Evolutionary conservation across 64 coral and sea anemone genomes (phyloP), one percentile per base, ranked within the genome.

Genomic region (Montipora capricornis): DNA sequence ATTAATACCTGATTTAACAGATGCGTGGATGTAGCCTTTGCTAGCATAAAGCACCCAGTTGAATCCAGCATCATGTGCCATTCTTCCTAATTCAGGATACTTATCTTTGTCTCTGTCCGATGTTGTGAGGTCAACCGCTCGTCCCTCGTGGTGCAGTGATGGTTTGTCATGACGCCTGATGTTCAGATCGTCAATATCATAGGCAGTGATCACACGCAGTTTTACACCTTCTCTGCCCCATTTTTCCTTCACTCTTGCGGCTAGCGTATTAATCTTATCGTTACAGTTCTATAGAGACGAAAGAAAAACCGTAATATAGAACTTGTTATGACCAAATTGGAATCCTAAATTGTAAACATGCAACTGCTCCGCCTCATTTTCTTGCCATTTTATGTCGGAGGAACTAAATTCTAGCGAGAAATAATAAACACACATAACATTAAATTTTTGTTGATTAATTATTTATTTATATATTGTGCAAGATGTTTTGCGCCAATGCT

Each of bases 51-150:
- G 44, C 4, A 98, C 96, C 96, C 96, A 98, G 15, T 98, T 93
- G 47, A 98, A 98, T 3, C 96, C 96, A 48, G 96, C 96, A 4
- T 95, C 61, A 19, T 84, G 66, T 1, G 96, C 96, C 83, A 98
- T 62, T 15, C 85, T 78, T 0, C 93, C 96, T 4, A 98, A 45
- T 24, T 44, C 62, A 19, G 89, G 89, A 12, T 92, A 89, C 16
- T 98, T 98, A 5, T 11, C 49, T 74, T 24, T 80, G 19, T 98
- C 89, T 79, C 49, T 46, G 84, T 98, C 96, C 3, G 89, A 91
- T n/a, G 96, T 95, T 6, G 89, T 82, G 1, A 98, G 82, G 53
- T 98, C 96, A 14, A 97, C 89, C 5, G 96, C 96, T 44, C 96
- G 83, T 78, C 96, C 96, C 83, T 91, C 92, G 24, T 94, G 94